phyloP scores from a whole-genome alignment of 2,888 invertebrate genomes.

The Cephus runcator region DNA sequence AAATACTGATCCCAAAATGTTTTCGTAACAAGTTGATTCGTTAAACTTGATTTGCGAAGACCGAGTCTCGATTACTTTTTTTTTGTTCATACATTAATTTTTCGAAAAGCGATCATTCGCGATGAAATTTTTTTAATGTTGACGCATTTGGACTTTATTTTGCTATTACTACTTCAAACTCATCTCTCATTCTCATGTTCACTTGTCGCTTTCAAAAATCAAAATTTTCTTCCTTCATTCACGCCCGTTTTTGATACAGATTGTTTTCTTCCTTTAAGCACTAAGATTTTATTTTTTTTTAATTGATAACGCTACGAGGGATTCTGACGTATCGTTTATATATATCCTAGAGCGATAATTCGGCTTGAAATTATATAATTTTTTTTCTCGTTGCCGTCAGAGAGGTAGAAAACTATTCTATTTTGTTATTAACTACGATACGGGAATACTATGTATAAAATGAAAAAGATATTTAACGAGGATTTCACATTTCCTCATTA shows the following conservation, averaged over 20 bases:
- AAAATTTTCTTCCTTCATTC: slow-evolving; percentile 9
- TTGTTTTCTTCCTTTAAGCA: no score
- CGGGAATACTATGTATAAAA: slow-evolving; percentile 7
- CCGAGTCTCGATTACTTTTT: slow-evolving; percentile 5
- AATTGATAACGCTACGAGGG: no score
- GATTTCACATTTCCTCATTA: background rate
- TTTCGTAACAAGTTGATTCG: no score
- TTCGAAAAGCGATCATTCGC: slow-evolving; percentile 41
- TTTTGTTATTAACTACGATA: background rate
- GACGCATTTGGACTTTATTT: slow-evolving; percentile 5
- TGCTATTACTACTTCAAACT: background rate
- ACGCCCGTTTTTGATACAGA: no score
- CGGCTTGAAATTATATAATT: no score
- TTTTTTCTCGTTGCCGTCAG: no score
- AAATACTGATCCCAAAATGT: no score
- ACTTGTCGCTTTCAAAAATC: slow-evolving; percentile 25
- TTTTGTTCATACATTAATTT: slow-evolving; percentile 26
- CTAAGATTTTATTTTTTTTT: no score
- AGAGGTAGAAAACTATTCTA: slow-evolving; percentile 18
- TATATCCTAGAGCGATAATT: no score
- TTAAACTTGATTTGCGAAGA: slow-evolving; percentile 2
- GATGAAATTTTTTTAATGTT: slow-evolving; percentile 3
- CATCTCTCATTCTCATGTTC: slow-evolving; percentile 21
- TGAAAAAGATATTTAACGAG: slow-evolving; percentile 7
- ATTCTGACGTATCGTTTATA: no score